These are phyloP conservation scores for Therioaphis trifolii DNA, from an alignment of 2,888 invertebrate species.

Conservation along the genomic window DNA sequence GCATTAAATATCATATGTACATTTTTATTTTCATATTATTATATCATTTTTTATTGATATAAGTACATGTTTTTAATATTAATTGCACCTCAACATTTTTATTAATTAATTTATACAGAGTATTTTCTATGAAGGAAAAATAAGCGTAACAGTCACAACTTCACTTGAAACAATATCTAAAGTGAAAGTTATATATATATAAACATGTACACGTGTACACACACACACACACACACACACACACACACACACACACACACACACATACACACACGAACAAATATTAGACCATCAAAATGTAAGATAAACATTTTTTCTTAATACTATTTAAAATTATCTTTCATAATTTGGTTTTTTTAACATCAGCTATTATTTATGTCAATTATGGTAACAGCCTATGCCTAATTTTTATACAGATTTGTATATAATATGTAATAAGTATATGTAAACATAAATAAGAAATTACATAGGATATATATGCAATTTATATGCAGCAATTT, in stretches of 20 bases:
- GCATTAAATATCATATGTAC: constrained; percentile 45
- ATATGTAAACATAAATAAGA: constrained; percentile 23
- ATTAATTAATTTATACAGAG: constrained; percentile 61
- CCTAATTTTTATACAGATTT: constrained; percentile 52
- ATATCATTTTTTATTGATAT: constrained; percentile 18
- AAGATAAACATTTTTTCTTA: constrained; percentile 42
- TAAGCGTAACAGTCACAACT: constrained; percentile 61
- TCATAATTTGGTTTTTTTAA: constrained; percentile 26
- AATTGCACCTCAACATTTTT: constrained; percentile 54
- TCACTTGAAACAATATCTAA: constrained; percentile 52
- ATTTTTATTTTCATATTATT: constrained; percentile 48
- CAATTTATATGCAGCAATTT: constrained; percentile 46
- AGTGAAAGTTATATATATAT: constrained; percentile 35
- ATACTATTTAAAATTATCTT: constrained; percentile 51
- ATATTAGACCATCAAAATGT: constrained; percentile 39
- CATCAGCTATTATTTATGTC: constrained; percentile 57
- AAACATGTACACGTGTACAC: too few relatives aligned
- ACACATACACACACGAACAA: too few relatives aligned
- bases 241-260: too few relatives aligned
- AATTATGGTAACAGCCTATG: constrained; percentile 61
- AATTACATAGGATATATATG: constrained; percentile 27
- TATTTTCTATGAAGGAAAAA: constrained; percentile 62
- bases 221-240: too few relatives aligned
- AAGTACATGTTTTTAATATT: constrained; percentile 20
- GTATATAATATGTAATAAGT: constrained; percentile 31